Evolutionary conservation across 1,140 invertebrate species (phyloP), one percentile per base, ranked within the genome.

Genomic region (Drosophila fuyamai): DNA sequence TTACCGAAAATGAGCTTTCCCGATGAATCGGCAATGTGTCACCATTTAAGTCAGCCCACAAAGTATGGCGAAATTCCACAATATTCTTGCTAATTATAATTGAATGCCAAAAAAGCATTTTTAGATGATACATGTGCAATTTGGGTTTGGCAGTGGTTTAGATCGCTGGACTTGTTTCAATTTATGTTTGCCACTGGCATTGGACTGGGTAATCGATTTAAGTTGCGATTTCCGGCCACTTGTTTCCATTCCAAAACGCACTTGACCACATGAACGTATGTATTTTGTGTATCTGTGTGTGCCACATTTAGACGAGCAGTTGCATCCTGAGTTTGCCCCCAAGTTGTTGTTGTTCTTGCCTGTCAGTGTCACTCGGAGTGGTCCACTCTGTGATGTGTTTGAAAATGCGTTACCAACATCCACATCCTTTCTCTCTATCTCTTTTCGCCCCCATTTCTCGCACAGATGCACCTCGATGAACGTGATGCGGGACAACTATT

Each of bases 401-500:
- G 40, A 16, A 57, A 50, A 38, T 55, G 46, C 47, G 44, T 54
- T 72, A 73, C 62, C 68, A 70, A 85, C 29, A 32, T 46, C 66
- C 70, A 76, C 76, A 79, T 54, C 43, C 63, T 78, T 48, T 68
- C 27, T 71, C 43, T 41, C 53, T 57, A 58, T 32, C 46, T 18
- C 40, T 79, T 16, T 63, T 23, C n/a, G 23, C 23, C 23, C 23
- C 23, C 29, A 14, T 13, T 14, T 13, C 50, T 46, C 29, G 29
- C 29, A 32, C 89, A 95, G 94, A 74, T 96, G 96, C 91, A 96
- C 96, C 43, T 97, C 97, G 23, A 93, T 97, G 55, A 97, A 97
- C 91, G 96, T 97, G 56, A 97, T 97, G 78, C 94, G 95, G 75
- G 95, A 95, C 92, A 96, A 94, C 38, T 94, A 94, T 92, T 94